Percentiles rank a stretch among this genome's conserved stretches.
Evolutionary conservation across 2,888 invertebrate species (phyloP).

Genomic region (Himalopsyche japonica): DNA sequence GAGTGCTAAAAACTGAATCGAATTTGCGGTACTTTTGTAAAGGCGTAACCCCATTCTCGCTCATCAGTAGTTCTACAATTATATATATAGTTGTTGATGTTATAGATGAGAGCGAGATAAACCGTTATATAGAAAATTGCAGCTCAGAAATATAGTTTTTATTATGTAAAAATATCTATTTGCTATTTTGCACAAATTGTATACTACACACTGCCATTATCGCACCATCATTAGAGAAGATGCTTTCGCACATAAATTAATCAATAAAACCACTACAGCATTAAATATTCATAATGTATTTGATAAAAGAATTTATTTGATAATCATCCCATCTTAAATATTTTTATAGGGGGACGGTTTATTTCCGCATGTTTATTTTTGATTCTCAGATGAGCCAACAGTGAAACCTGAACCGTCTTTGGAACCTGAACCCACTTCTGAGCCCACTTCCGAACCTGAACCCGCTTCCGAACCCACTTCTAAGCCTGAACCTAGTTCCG

Average conservation of each 20-base stretch:
- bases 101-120: too few relatives aligned
- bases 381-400: conserved; percentile 13
- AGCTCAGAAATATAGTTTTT: not conserved
- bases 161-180: not conserved
- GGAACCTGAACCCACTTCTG: conserved; percentile 47
- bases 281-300: not conserved
- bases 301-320: too few relatives aligned
- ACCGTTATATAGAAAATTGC: too few relatives aligned
- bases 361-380: conserved; percentile 51
- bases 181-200: not conserved
- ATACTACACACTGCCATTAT: not conserved
- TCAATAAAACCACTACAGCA: not conserved
- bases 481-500: conserved; percentile 48
- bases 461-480: conserved; percentile 48
- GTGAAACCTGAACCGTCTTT: conserved; percentile 46
- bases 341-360: conserved; percentile 45
- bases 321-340: conserved; percentile 34
- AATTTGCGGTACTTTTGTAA: too few relatives aligned
- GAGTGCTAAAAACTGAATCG: too few relatives aligned
- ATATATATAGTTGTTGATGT: too few relatives aligned
- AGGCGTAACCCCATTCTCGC: too few relatives aligned
- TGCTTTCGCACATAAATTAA: not conserved
- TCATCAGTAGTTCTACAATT: too few relatives aligned
- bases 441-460: conserved; percentile 51
- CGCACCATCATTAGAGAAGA: not conserved